Evolutionary conservation across 2,888 invertebrate genomes (phyloP), one percentile per base, ranked within the genome.

Genomic region (Acrocera orbiculus): DNA sequence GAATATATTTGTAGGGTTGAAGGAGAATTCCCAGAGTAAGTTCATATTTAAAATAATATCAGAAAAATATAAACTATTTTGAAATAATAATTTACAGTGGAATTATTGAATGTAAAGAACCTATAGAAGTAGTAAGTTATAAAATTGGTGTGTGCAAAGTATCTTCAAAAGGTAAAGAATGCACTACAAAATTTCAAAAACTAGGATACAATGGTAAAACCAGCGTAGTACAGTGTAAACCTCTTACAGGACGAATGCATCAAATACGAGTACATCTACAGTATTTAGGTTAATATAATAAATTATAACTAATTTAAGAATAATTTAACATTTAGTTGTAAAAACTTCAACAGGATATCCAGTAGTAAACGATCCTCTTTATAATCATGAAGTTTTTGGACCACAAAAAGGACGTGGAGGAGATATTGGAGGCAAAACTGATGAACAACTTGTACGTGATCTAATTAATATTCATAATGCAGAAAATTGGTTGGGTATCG

Each of bases 201-300:
- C 63, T 96, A 33, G 85, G 85, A 19, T 89, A 69, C 63, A 87
- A 93, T 61, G 76, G 78, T 3, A 78, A 76, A 51, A 82, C 87
- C 1, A 95, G 95, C 52, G 83, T 95, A 17, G 92, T 98, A 7
- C 69, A 83, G 22, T 95, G 93, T 64, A 77, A 79, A 52, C 96
- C 96, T 2, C 78, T 82, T 52, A 96, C 96, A 2, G 98, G 98
- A 3, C 68, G 98, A 41, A 98, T 96, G 79, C 98, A 98, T 60
- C 98, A 98, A 65, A 98, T 98, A 47, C 71, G 98, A 42, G 93
- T 98, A 19, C 98, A 99, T 62, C 70, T 96, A 41, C 98, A 99
- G 63, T 98, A 83, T 61, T 68, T 98, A 50, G 96, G 90, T 87
- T 22, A 6, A 22, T 5, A 22, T 22, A 22, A 3, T 6, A n/a